Conservation (phyloP, 2,113 vertebrate genomes). For the Lepisosteus oculatus region DNA sequence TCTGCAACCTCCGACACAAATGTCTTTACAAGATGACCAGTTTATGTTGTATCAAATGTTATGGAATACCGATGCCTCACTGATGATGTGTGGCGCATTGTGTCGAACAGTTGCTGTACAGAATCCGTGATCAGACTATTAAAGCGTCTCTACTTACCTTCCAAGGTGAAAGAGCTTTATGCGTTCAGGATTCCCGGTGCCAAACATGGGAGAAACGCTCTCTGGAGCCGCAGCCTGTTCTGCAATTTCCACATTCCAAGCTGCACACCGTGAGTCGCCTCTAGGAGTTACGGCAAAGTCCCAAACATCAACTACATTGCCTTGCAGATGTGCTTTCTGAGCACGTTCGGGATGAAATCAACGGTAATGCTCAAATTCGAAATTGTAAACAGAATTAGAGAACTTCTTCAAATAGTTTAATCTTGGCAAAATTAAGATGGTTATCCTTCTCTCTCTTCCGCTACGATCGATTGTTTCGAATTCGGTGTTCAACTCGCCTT, state of each 20-base stretch:
- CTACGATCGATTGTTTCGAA: neutral
- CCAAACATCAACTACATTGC: conserved; percentile 8
- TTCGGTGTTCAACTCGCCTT: neutral
- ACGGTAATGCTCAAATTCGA: neutral
- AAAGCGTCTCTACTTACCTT: conserved; percentile 43
- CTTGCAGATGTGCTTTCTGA: conserved; percentile 4
- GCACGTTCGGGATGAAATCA: neutral
- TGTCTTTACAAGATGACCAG: neutral
- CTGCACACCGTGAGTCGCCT: neutral
- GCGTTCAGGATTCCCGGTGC: conserved; percentile 7
- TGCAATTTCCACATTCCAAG: neutral
- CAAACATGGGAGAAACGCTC: conserved; percentile 16
- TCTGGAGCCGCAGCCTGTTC: neutral
- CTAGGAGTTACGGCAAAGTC: conserved; percentile 15
- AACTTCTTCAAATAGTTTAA: neutral
- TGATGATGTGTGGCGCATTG: conserved; percentile 30
- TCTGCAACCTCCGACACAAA: neutral
- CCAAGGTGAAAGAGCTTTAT: conserved; percentile 34
- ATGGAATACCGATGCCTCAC: conserved; percentile 33
- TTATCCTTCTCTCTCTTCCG: neutral
- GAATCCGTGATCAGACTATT: conserved; percentile 50
- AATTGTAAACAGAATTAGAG: neutral
- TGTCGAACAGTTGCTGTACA: conserved; percentile 36
- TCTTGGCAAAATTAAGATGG: neutral
- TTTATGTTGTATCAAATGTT: neutral